Base-by-base conservation (phyloP, 2,888 invertebrate species). In the Brenthis hecate region DNA sequence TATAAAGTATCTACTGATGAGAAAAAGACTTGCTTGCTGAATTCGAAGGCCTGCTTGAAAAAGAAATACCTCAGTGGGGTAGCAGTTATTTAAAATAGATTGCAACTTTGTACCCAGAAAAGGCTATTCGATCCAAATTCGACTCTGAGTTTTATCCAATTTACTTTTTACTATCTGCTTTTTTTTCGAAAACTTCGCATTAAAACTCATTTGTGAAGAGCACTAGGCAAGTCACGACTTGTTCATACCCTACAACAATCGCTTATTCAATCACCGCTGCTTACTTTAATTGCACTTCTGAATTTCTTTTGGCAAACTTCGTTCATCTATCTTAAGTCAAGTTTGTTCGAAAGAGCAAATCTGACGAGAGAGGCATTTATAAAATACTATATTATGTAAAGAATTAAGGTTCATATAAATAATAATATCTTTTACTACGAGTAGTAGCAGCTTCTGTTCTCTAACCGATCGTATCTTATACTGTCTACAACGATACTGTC, bases 261-360 rank as follows among this genome's bases (percentile, higher is more conserved):
- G 57, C 51, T 65, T 56, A 50, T 65, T 57, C 50, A 57, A 65
- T 57, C 65, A 57, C 50, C 51, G 23, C 57, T 56, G 51, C 50
- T 65, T 57, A 57, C 36, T 50, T 53, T 57, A 50, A 51, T 57
- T 65, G 50, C 56, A 50, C 36, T 32, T 65, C 50, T 65, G 11
- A 50, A 65, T 57, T 65, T 65, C 51, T 57, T 65, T 51, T 32
- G n/a, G 23, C 19, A 11, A 56, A 57, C 56, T 51, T 64, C n/a
- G 47, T n/a, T 43, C 43, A 57, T 23, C 54, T 43, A 50, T 50
- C 43, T 14, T 51, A 23, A 51, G 51, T 51, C 14, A 57, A 65
- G 23, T 57, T 3, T 64, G n/a, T 55, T 32, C 23, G 19, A 36
- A 53, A 53, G 62, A 43, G 19, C 19, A 14, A 53, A 62, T 16